Base-by-base conservation (phyloP, 2,888 invertebrate species). In the Poecilus cupreus region DNA sequence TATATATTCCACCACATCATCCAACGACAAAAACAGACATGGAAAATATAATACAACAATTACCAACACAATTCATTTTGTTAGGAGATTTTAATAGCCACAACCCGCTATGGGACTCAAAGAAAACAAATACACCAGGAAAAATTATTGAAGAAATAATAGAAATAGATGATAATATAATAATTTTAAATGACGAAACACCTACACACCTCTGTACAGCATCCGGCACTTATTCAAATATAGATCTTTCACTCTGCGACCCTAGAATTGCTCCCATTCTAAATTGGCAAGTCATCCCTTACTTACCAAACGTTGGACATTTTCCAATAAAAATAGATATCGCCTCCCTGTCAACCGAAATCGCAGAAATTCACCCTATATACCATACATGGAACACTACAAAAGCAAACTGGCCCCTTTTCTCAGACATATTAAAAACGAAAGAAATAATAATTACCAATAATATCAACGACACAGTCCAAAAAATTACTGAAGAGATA, bases 171-270 rank as follows among this genome's bases (percentile, higher is more conserved):
- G 20, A 82, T 11, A 80, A 84, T 10, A 26, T 83, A 10, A 49
- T 80, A 4, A 26, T 83, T 3, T 72, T 81, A 43, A 83, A 80
- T 57, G 64, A 49, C n/a, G n/a, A n/a, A n/a, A n/a, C n/a, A n/a
- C n/a, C n/a, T n/a, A n/a, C n/a, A n/a, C n/a, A n/a, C n/a, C 83
- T 86, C 37, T 84, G 83, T 39, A 10, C 22, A 0, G 1, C 82
- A 10, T 82, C 43, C 6, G 84, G 68, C 0, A 68, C 43, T 0
- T 26, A 64, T 8, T 83, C 83, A 18, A 74, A 82, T 5, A 74
- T 85, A 13, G 84, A 85, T n/a, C 32, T 85, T 0, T 46, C 82
- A 0, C 5, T 85, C 0, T 82, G 83, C 11, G 81, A 72, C 13
- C n/a, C 81, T 1, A 43, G 26, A 49, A 82, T 6, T 84, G 82